Evolutionary conservation across 2,797 vertebrate genomes (phyloP), one percentile per base, ranked within the genome.

Genomic region (Chaenodraco wilsoni): DNA sequence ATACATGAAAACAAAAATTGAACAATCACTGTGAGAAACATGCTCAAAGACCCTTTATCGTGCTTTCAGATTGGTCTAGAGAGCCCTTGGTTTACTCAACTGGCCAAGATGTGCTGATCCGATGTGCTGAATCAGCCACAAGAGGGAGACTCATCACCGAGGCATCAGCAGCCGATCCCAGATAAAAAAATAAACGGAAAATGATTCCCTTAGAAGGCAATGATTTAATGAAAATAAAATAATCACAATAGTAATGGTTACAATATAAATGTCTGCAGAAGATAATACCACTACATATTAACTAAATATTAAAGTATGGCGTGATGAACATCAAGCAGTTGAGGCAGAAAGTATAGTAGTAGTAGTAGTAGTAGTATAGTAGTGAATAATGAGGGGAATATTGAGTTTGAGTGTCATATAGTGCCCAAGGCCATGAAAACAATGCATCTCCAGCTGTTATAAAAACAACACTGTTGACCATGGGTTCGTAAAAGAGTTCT

Each of bases 131-230:
- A 61, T 55, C 10, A 12, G 51, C 84, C 91, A 90, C 91, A 64
- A 79, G 92, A 85, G 84, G 91, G 91, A 70, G 84, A 84, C 82
- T n/a, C 31, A 9, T 5, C 21, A 65, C 54, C 27, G 55, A 55
- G 17, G 37, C 51, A 64, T 72, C 31, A 67, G 19, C 19, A 60
- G 13, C 65, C 58, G 9, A 27, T 19, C 9, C 31, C 17, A 59
- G 1, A 46, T 46, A 10, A 67, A 58, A 62, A 6, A 12, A 27
- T 27, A 51, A 55, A 44, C 16, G 63, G 6, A 74, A 57, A 64
- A 78, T 14, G 3, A 61, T 48, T 17, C 9, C 9, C 33, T 21
- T 3, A 63, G 14, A 10, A 3, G 1, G 1, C 33, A n/a, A 31
- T 10, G 44, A 17, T 48, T 1, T 51, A 59, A 63, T 56, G 4